Evolutionary conservation across 2,888 invertebrate genomes (phyloP).

Genomic region (Ametastegia equiseti): DNA sequence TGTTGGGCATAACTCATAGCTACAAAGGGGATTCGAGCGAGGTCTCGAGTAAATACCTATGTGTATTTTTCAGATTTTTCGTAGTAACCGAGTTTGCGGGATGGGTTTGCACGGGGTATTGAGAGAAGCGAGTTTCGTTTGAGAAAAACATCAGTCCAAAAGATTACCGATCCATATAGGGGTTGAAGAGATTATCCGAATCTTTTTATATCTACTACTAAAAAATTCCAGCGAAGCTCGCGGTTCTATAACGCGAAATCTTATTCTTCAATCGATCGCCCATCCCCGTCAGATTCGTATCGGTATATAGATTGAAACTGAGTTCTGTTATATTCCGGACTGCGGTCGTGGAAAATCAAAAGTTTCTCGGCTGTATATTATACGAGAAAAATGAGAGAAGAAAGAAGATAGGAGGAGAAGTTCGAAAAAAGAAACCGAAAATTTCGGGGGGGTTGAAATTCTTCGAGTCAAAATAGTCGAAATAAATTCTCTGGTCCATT

Average conservation of each 20-base stretch:
- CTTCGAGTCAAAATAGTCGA: too few relatives aligned
- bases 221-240: constrained; percentile 2
- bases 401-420: too few relatives aligned
- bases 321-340: neutral
- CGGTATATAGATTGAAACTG: constrained; percentile 31
- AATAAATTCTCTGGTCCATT: too few relatives aligned
- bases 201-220: constrained; percentile 10
- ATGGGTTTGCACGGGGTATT: neutral
- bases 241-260: neutral
- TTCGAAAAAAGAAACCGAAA: too few relatives aligned
- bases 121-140: neutral
- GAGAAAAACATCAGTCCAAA: constrained; percentile 21
- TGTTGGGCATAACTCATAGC: too few relatives aligned
- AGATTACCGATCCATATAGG: neutral
- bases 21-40: too few relatives aligned
- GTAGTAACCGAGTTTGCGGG: neutral
- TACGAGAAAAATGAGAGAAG: neutral
- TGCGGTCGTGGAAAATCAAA: neutral
- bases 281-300: neutral
- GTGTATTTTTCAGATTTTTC: neutral
- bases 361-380: neutral
- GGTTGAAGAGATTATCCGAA: constrained; percentile 11
- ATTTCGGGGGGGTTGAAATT: too few relatives aligned
- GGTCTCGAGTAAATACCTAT: too few relatives aligned
- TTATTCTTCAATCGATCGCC: constrained; percentile 23